These are phyloP conservation scores for Chaetura pelagica DNA, from an alignment of 2,113 vertebrate species.

Conservation along the genomic window DNA sequence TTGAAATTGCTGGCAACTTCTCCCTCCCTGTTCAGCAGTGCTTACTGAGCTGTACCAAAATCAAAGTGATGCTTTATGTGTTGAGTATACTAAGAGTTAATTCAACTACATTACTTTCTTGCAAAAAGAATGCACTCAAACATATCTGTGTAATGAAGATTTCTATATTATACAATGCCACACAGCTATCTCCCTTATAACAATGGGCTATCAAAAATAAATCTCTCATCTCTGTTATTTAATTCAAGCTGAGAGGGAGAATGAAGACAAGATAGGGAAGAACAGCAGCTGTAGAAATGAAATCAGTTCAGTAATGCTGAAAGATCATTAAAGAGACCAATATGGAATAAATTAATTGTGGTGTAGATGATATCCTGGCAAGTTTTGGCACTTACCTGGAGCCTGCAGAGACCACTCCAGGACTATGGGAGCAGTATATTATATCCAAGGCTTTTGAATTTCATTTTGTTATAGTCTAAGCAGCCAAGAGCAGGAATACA, in stretches of 20 bases:
- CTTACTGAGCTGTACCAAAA: background rate
- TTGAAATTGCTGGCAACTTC: background rate
- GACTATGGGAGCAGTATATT: constrained; percentile 3
- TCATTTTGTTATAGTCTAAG: constrained; percentile 12
- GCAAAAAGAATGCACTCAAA: background rate
- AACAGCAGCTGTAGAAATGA: constrained; percentile 3
- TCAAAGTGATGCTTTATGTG: background rate
- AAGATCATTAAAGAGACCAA: constrained; percentile 38
- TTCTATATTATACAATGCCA: constrained; percentile 7
- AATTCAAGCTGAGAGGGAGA: constrained; percentile 40
- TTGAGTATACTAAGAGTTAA: constrained; percentile 33
- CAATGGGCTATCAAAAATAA: constrained; percentile 45
- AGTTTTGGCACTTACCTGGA: constrained; percentile 33
- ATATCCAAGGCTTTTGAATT: constrained; percentile 23
- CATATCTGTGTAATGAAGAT: constrained; percentile 3
- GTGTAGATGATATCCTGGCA: background rate
- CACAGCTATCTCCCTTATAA: constrained; percentile 5
- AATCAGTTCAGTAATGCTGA: background rate
- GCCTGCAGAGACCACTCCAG: background rate
- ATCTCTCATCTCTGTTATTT: constrained; percentile 37
- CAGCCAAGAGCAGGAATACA: constrained; percentile 1
- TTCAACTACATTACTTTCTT: background rate
- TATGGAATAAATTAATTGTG: constrained; percentile 48
- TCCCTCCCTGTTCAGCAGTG: background rate
- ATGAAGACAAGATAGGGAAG: constrained; percentile 25